Evolutionary conservation across 2,113 vertebrate genomes (phyloP), one percentile per base, ranked within the genome.

Genomic region (Lanius collurio): DNA sequence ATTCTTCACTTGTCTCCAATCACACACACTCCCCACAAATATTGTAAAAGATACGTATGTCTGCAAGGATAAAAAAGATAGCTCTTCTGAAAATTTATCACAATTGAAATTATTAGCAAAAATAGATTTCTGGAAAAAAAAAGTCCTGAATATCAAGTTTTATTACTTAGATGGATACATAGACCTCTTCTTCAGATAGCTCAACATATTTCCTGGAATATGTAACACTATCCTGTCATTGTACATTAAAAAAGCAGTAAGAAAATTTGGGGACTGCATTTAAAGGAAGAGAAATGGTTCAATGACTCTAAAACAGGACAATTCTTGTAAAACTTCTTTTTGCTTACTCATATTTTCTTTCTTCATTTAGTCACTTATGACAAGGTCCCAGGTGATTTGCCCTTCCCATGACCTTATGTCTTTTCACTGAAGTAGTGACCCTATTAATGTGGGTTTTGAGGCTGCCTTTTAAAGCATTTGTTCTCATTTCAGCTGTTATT

Each of bases 391-490:
- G 52, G n/a, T 83, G 77, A 83, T 89, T 94, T 95, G 71, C 37
- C 78, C 70, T 90, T 90, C 60, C 44, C 52, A 18, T 46, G 64
- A 93, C 88, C 76, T 87, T 64, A n/a, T 21, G 52, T 70, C 28
- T 93, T 91, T 84, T 71, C 49, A 52, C 60, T 90, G 44, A 95
- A 95, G 37, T 80, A 37, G 28, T 60, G 57, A 91, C 28, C 35
- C 31, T 75, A 93, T 88, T 94, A 94, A 82, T 46, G 62, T 57
- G 82, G 60, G 15, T 46, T 87, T 83, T 74, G 89, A 89, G 50
- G 44, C 35, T 92, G 76, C 41, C n/a, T 94, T 94, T 90, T 92
- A 74, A 88, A 94, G 68, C 16, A 64, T 89, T 95, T 90, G 9
- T 77, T 86, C 50, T 82, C 47, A 70, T 95, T 89, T 94, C 59